Percentiles rank a stretch among this genome's conserved stretches.
These are phyloP conservation scores for Pterois miles DNA, from an alignment of 2,797 vertebrate genomes.

Conservation along the genomic window DNA sequence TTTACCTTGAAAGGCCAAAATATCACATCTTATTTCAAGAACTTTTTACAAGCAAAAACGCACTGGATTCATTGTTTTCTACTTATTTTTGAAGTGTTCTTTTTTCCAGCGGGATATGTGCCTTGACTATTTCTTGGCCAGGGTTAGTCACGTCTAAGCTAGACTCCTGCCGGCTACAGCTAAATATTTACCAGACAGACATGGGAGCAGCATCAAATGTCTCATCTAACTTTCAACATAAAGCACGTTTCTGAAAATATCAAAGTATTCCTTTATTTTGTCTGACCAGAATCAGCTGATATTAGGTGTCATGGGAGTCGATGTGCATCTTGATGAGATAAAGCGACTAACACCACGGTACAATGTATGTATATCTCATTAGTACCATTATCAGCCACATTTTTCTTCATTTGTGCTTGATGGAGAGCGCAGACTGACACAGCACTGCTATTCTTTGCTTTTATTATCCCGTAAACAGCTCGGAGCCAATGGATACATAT, in stretches of 20 bases:
- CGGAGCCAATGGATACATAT: constrained; percentile 97
- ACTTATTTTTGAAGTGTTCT: too few relatives aligned
- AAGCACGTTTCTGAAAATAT: neutral
- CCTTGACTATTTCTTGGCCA: neutral
- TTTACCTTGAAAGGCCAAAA: too few relatives aligned
- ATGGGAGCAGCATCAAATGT: neutral
- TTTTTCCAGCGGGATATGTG: neutral
- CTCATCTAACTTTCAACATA: neutral
- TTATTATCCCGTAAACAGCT: constrained; percentile 69
- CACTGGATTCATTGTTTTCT: too few relatives aligned
- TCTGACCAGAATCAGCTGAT: constrained; percentile 94
- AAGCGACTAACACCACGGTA: constrained; percentile 93
- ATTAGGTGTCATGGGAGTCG: constrained; percentile 97
- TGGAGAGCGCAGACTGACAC: neutral
- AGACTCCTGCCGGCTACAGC: neutral
- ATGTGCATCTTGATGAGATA: constrained; percentile 96
- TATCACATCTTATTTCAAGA: too few relatives aligned
- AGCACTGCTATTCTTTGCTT: neutral
- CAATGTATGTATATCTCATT: constrained; percentile 72
- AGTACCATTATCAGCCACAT: neutral
- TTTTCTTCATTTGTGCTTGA: neutral
- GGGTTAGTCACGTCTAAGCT: neutral
- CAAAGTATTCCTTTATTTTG: neutral
- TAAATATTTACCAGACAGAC: neutral
- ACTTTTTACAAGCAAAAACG: too few relatives aligned